Conservation (phyloP, 2,888 invertebrate genomes). For the Hirtodrosophila trivittata region DNA sequence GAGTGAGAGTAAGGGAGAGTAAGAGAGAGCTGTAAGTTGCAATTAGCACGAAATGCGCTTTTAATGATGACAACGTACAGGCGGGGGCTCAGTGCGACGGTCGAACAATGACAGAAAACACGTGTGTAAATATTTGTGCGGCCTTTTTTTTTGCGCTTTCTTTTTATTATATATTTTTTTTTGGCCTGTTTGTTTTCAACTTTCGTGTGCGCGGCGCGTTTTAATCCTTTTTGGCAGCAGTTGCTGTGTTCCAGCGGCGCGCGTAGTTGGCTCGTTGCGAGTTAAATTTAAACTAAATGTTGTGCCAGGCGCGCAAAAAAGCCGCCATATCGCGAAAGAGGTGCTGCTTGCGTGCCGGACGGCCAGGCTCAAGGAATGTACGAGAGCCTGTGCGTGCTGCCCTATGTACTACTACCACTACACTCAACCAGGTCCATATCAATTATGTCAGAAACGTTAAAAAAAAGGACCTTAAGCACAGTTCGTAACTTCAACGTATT, state of each 20-base stretch:
- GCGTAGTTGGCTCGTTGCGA: conserved; percentile 73
- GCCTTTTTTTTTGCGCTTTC: conserved; percentile 1
- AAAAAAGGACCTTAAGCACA: conserved; percentile 29
- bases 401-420: conserved; percentile 5
- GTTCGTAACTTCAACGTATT: no score
- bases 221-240: conserved; percentile 23
- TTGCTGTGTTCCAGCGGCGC: conserved; percentile 25
- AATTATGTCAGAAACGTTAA: conserved; percentile 67
- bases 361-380: conserved; percentile 27
- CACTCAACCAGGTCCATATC: conserved; percentile 53
- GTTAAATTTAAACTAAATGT: conserved; percentile 80
- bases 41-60: conserved; percentile 74
- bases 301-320: conserved; percentile 57
- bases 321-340: conserved; percentile 53
- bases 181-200: neutral
- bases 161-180: conserved; percentile 24
- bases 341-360: conserved; percentile 53
- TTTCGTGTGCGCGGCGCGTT: conserved; percentile 16
- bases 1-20: no score
- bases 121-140: conserved; percentile 65
- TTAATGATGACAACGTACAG: conserved; percentile 55
- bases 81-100: neutral
- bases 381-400: conserved; percentile 45
- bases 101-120: conserved; percentile 23
- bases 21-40: conserved; percentile 28